Evolutionary conservation across 2,888 invertebrate genomes (phyloP).

Genomic region (Cenopis cana): DNA sequence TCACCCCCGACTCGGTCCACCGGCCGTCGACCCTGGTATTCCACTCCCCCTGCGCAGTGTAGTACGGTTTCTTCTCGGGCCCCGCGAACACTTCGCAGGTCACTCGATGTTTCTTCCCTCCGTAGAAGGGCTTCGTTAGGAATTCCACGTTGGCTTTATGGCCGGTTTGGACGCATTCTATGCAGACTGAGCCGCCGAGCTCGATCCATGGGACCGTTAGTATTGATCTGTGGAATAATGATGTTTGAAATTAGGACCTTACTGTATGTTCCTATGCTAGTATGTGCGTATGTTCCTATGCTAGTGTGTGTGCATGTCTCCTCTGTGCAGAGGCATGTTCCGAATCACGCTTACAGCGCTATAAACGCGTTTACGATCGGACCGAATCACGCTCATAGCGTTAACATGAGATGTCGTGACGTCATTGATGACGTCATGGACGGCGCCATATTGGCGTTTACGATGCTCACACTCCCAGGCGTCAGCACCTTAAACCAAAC

Average conservation of each 20-base stretch:
- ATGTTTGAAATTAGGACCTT: background rate
- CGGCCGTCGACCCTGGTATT: conserved; percentile 97
- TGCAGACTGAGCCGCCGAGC: conserved; percentile 95
- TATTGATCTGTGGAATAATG: conserved; percentile 89
- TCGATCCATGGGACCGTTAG: conserved; percentile 99
- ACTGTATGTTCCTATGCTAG: no score
- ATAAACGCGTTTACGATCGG: no score
- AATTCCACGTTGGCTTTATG: conserved; percentile 97
- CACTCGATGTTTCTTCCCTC: conserved; percentile 96
- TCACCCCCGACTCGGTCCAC: conserved; percentile 89
- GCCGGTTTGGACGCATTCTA: conserved; percentile 97
- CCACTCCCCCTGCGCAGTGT: conserved; percentile 97
- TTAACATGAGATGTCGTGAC: no score
- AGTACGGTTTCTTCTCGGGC: conserved; percentile 95
- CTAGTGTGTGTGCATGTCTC: no score
- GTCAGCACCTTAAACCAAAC: no score
- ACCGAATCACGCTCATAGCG: no score
- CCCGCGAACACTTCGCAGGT: conserved; percentile 92
- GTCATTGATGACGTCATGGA: no score
- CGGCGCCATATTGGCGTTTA: no score
- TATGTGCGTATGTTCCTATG: no score
- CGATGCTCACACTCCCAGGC: no score
- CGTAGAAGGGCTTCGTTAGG: conserved; percentile 98
- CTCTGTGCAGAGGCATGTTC: no score
- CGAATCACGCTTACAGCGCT: no score